A percentile compares a stretch with the other conserved stretches of the same genome.
Evolutionary conservation across 23 tunicate genomes (phyloP).

Genomic region (Phallusia fumigata): DNA sequence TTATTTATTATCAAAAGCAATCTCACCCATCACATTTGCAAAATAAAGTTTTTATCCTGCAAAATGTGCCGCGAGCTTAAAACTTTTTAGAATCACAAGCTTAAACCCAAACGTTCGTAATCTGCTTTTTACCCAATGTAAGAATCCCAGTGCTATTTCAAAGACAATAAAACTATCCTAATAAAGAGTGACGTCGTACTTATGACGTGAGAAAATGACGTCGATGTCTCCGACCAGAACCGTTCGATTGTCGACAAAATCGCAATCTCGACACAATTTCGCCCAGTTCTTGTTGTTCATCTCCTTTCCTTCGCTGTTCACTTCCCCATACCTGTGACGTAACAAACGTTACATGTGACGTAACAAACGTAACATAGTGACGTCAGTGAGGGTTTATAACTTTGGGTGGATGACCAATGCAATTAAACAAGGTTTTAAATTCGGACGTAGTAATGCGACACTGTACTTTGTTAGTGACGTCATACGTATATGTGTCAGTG

Average conservation of each 20-base stretch:
- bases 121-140: too few relatives aligned
- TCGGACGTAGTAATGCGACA: background rate
- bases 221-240: constrained; percentile 74
- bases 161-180: background rate
- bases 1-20: too few relatives aligned
- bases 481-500: background rate
- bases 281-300: constrained; percentile 91
- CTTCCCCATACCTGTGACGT: constrained; percentile 61
- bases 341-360: background rate
- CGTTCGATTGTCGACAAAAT: constrained; percentile 57
- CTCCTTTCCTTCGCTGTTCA: constrained; percentile 59
- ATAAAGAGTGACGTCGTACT: constrained; percentile 16
- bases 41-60: too few relatives aligned
- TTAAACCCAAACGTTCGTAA: too few relatives aligned
- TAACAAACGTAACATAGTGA: background rate
- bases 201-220: constrained; percentile 73
- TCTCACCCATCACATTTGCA: too few relatives aligned
- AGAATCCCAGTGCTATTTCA: too few relatives aligned
- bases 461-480: background rate
- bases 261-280: constrained; percentile 80
- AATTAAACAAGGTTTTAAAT: too few relatives aligned
- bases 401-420: too few relatives aligned
- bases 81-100: too few relatives aligned
- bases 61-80: too few relatives aligned
- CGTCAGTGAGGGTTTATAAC: too few relatives aligned